A percentile compares a stretch with the other conserved stretches of the same genome.
Conservation (phyloP, 2,113 vertebrate genomes). For the Oryzias curvinotus region DNA sequence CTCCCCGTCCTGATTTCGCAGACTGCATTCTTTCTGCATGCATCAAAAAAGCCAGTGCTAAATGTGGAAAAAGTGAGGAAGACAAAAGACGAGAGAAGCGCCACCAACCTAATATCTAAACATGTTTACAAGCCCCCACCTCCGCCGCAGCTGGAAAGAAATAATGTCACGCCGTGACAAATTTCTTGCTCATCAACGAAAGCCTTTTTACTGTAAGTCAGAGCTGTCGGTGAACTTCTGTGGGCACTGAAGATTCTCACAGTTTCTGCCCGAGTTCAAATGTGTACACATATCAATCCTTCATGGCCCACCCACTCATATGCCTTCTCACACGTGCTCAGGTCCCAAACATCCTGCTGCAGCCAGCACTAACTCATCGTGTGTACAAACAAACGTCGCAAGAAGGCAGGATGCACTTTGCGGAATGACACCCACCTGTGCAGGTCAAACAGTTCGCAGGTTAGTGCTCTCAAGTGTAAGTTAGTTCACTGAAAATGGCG, state of each 20-base stretch:
- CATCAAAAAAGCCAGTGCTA: slow-evolving; percentile 74
- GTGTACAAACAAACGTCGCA: slow-evolving; percentile 74
- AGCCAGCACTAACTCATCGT: slow-evolving; percentile 71
- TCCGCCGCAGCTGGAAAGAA: slow-evolving; percentile 21
- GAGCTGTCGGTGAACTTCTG: slow-evolving; percentile 44
- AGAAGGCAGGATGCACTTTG: slow-evolving; percentile 40
- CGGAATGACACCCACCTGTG: slow-evolving; percentile 70
- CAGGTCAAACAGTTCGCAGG: slow-evolving; percentile 54
- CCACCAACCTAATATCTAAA: slow-evolving; percentile 48
- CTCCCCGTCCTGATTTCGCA: slow-evolving; percentile 63
- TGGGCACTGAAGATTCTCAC: slow-evolving; percentile 31
- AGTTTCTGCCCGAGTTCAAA: slow-evolving; percentile 45
- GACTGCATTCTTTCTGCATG: slow-evolving; percentile 70
- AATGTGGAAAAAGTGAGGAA: slow-evolving; percentile 81
- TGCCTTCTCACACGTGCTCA: slow-evolving; percentile 47
- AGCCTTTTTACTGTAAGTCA: slow-evolving; percentile 39
- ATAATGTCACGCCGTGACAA: slow-evolving; percentile 47
- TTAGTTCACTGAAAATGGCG: slow-evolving; percentile 18
- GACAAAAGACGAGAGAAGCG: slow-evolving; percentile 64
- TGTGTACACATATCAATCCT: slow-evolving; percentile 29
- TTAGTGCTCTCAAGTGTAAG: slow-evolving; percentile 27
- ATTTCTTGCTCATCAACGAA: slow-evolving; percentile 24
- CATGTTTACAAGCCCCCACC: slow-evolving; percentile 29
- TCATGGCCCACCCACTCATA: slow-evolving; percentile 34
- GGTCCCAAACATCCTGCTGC: slow-evolving; percentile 75